Base-by-base conservation (phyloP, 2,113 vertebrate genomes). In the Lycaon pictus region DNA sequence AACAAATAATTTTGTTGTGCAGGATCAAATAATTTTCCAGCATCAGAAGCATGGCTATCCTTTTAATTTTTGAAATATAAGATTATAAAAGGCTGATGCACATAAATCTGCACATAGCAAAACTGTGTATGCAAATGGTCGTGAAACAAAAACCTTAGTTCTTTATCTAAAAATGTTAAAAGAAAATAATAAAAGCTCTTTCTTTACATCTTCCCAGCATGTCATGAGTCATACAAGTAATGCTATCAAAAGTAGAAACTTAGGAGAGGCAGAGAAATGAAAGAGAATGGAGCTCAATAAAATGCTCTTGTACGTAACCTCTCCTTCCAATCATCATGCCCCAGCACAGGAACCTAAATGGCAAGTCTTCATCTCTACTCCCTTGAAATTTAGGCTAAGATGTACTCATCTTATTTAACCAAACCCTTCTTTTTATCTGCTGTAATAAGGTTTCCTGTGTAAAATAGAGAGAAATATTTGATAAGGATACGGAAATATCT, bases 381-480 rank as follows among this genome's bases (percentile, higher is more conserved):
- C 55, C 63, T 87, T 63, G 60, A 90, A 96, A 96, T 88, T 27
- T 72, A 81, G 71, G 76, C 63, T 85, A 95, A 89, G 29, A 69
- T 65, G 35, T 84, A 27, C 62, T 95, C 90, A 69, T 71, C 80
- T 86, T 85, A 71, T 85, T 93, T 82, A 86, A 91, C 55, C 60
- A 79, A 95, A 65, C 15, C 37, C 17, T 83, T 92, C 58, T 90
- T 89, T 95, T 60, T 37, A 84, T 89, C 79, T 80, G 16, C 15
- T 79, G 25, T 74, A 53, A 93, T 72, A 77, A 13, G n/a, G 79
- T 87, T 88, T 82, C 62, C 60, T 84, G 17, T 81, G 88, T 87
- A 91, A 96, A 95, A 81, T 32, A 83, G 35, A 83, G n/a, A 62
- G 19, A 97, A 90, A 32, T 92, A 92, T 67, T 58, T 93, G 63